Evolutionary conservation across 2,113 vertebrate genomes (phyloP).

Genomic region (Aegotheles bennettii): DNA sequence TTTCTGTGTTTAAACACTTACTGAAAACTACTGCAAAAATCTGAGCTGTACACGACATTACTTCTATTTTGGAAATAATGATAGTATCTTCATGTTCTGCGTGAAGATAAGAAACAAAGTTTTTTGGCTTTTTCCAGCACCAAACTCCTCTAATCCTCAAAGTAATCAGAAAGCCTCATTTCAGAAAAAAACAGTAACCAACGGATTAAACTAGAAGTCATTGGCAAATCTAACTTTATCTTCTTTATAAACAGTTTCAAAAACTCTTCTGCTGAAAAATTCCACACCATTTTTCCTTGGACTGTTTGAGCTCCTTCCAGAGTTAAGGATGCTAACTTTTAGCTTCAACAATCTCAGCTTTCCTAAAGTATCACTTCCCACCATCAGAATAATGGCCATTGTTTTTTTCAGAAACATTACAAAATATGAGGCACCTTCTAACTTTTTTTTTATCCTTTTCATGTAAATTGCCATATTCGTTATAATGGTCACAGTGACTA

Average conservation of each 20-base stretch:
- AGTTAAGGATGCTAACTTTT: background rate
- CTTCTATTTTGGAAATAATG: background rate
- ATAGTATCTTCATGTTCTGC: background rate
- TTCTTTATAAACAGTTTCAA: background rate
- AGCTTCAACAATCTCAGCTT: background rate
- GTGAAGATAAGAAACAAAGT: background rate
- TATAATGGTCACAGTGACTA: background rate
- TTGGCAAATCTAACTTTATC: background rate
- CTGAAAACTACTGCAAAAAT: background rate
- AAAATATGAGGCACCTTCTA: background rate
- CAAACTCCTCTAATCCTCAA: background rate
- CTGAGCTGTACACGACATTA: background rate
- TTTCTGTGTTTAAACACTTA: background rate
- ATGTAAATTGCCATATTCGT: background rate
- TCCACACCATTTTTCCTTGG: background rate
- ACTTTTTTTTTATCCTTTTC: background rate
- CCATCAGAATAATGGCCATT: background rate
- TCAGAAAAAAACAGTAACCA: background rate
- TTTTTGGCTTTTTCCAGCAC: background rate
- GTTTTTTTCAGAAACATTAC: background rate
- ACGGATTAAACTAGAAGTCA: background rate
- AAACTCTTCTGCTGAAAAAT: background rate
- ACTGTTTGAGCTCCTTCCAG: background rate
- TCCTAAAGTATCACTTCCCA: background rate
- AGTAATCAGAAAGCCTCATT: background rate